Base-by-base conservation (phyloP, 2,888 invertebrate genomes). In the Perizoma flavofasciatum region DNA sequence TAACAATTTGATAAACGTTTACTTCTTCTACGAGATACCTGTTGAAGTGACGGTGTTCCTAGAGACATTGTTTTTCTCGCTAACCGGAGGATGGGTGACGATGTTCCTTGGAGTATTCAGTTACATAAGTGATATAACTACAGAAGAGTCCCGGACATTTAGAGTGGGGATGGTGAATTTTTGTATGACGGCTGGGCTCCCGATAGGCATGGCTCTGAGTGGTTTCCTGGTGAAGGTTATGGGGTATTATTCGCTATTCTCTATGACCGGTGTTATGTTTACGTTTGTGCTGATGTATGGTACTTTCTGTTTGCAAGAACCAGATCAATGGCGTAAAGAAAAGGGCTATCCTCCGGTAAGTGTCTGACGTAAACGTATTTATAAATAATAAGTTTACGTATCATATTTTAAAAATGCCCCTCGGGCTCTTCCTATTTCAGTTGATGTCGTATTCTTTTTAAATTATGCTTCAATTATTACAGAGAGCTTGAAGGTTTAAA, bases 251-350 rank as follows among this genome's bases (percentile, higher is more conserved):
- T 89, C 87, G 43, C 81, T 92, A 58, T 92, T 92, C 64, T 74
- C 85, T 0, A 81, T 85, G 73, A 91, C 91, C 0, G 73, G 82
- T 4, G 69, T 69, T 0, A 65, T 90, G 71, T 88, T 94, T 49
- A 70, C 95, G 5, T 73, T 96, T 46, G 94, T 96, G 44, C 93
- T 97, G 53, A 75, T 94, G 44, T 97, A 97, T 70, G 96, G 96
- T 0, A 88, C 94, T 47, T 93, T 94, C 61, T 93, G 93, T 55
- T 92, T 97, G 65, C 93, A 95, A 59, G 97, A 97, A 74, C 93
- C 94, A 22, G 93, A 93, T 43, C 68, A 81, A 4, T 82, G 85
- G 73, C 78, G 90, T 0, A 71, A 67, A 54, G 81, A 83, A 1
- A 87, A 81, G 72, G 89, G 87, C 32, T 57, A 80, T 1, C 82